Percentiles rank a stretch among this genome's conserved stretches.
Evolutionary conservation across 2,113 vertebrate genomes (phyloP).

Genomic region (Actenoides hombroni): DNA sequence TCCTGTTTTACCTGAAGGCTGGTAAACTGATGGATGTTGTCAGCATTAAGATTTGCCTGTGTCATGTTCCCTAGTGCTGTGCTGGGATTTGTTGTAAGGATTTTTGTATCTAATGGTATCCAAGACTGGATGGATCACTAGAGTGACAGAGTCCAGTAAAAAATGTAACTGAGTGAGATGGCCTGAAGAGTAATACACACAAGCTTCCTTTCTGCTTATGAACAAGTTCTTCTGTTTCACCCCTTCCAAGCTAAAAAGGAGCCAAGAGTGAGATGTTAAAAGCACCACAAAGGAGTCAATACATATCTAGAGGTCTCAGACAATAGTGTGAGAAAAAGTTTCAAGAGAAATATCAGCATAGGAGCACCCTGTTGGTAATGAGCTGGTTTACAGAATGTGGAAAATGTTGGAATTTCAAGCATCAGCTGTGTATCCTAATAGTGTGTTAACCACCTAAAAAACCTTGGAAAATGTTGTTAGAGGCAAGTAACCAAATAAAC

Average conservation of each 20-base stretch:
- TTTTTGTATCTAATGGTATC: not conserved
- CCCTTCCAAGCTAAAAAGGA: not conserved
- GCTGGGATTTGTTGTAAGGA: not conserved
- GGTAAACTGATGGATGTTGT: not conserved
- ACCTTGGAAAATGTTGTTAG: slow-evolving; percentile 19
- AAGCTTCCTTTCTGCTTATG: not conserved
- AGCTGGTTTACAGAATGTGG: not conserved
- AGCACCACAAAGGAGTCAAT: not conserved
- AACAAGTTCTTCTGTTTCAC: not conserved
- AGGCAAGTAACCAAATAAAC: not conserved
- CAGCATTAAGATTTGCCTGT: not conserved
- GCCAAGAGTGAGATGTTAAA: not conserved
- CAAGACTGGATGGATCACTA: not conserved
- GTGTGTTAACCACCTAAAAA: not conserved
- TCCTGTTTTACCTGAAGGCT: not conserved
- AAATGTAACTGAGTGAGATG: not conserved
- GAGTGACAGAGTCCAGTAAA: not conserved
- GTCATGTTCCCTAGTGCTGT: not conserved
- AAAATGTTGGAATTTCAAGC: slow-evolving; percentile 28
- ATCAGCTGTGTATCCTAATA: not conserved
- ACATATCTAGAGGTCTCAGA: not conserved
- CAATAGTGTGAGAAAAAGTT: not conserved
- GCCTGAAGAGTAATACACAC: not conserved
- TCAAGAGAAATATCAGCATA: not conserved
- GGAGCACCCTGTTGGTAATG: not conserved